These are phyloP conservation scores for Drosophila sechellia DNA, from an alignment of 1,140 invertebrate species.

Conservation along the genomic window DNA sequence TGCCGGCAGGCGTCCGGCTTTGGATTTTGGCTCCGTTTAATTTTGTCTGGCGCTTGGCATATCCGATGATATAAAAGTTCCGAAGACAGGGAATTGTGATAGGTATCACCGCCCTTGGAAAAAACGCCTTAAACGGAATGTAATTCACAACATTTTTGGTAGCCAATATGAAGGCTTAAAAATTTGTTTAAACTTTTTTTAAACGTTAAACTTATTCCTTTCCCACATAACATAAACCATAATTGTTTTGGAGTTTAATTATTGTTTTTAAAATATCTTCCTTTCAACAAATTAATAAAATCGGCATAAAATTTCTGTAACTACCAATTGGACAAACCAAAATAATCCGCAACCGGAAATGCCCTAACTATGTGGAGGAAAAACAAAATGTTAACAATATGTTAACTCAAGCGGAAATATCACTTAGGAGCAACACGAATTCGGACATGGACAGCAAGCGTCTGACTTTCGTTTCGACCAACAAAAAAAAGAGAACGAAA, in stretches of 20 bases:
- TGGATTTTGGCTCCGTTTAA: constrained; percentile 9
- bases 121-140: neutral
- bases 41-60: constrained; percentile 1
- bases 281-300: too few relatives aligned
- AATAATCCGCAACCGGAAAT: neutral
- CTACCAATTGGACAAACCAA: neutral
- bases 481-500: constrained; percentile 16
- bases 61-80: neutral
- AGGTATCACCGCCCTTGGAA: neutral
- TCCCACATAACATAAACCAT: too few relatives aligned
- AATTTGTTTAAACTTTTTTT: too few relatives aligned
- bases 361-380: constrained; percentile 1
- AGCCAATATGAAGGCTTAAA: too few relatives aligned
- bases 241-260: too few relatives aligned
- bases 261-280: too few relatives aligned
- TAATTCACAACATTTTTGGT: too few relatives aligned
- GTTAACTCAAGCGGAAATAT: constrained; percentile 67
- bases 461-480: constrained; percentile 27
- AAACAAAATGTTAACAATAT: constrained; percentile 65
- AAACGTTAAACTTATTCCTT: too few relatives aligned
- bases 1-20: constrained; percentile 18
- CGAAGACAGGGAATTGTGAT: neutral
- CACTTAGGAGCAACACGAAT: constrained; percentile 49
- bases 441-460: constrained; percentile 32
- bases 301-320: too few relatives aligned